Conservation (phyloP, 1,140 invertebrate species). For the Phenacoccus solenopsis region DNA sequence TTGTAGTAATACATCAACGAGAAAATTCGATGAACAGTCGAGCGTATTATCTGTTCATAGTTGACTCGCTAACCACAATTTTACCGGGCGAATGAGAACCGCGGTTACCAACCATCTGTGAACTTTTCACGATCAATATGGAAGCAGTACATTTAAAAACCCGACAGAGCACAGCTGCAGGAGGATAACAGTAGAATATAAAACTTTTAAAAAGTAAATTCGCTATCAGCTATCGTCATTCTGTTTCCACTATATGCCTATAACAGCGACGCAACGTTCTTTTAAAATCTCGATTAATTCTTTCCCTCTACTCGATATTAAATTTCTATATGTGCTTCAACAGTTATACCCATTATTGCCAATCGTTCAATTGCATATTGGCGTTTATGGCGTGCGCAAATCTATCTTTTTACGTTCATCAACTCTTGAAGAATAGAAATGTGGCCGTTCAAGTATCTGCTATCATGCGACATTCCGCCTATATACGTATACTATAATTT, state of each 20-base stretch:
- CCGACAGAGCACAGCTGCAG: background rate
- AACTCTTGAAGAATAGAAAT: no score
- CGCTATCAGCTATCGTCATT: background rate
- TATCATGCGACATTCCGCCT: no score
- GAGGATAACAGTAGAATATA: background rate
- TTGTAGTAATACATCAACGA: no score
- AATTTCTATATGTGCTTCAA: no score
- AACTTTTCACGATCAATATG: slow-evolving; percentile 2
- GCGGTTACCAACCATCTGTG: background rate
- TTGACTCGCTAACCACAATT: background rate
- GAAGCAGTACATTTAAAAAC: background rate
- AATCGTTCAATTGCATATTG: no score
- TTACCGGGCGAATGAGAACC: background rate
- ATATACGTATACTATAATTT: no score
- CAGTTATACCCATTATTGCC: no score
- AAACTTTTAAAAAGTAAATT: slow-evolving; percentile 2
- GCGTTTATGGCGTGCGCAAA: no score
- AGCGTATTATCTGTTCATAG: background rate
- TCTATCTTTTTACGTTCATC: no score
- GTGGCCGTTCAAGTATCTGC: no score
- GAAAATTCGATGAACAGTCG: no score
- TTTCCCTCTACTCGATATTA: background rate
- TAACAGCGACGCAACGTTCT: background rate
- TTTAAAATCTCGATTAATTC: background rate
- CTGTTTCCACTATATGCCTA: background rate